Percentiles rank a stretch among this genome's conserved stretches.
phyloP scores from a whole-genome alignment of 1,140 invertebrate species.

The Paraescarpia echinospica region DNA sequence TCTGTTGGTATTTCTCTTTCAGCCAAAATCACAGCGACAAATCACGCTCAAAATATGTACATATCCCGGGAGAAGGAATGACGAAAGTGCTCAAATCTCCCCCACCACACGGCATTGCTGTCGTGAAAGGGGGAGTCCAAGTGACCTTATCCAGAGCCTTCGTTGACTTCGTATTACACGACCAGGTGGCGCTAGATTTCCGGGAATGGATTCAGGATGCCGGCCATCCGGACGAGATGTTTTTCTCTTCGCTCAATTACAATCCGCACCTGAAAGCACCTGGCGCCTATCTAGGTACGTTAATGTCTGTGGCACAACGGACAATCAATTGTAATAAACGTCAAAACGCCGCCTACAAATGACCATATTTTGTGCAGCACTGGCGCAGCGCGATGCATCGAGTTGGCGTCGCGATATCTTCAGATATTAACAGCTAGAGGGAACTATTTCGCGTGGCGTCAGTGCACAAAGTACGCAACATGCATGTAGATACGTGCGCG shows the following conservation, averaged over 20 bases:
- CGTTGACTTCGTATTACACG: conserved; percentile 29
- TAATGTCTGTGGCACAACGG: background rate
- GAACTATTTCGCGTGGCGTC: background rate
- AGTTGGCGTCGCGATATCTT: background rate
- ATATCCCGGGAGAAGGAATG: background rate
- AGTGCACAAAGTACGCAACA: background rate
- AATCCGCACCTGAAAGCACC: conserved; percentile 30
- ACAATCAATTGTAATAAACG: background rate
- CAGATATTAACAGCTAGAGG: background rate
- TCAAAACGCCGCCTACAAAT: background rate
- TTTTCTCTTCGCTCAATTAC: conserved; percentile 33
- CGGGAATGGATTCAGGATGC: conserved; percentile 28
- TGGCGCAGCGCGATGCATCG: background rate
- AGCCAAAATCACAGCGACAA: background rate
- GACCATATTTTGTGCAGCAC: background rate
- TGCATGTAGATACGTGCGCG: background rate
- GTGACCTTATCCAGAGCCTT: conserved; percentile 22
- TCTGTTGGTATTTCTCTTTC: background rate
- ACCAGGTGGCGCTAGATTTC: conserved; percentile 21
- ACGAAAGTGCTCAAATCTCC: background rate
- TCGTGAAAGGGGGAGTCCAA: conserved; percentile 25
- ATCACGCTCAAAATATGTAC: conserved; percentile 1
- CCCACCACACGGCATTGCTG: conserved; percentile 8
- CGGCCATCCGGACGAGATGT: conserved; percentile 33
- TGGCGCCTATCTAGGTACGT: conserved; percentile 20